Conservation (phyloP, 2,797 vertebrate species). For the Pseudochromis fuscus region DNA sequence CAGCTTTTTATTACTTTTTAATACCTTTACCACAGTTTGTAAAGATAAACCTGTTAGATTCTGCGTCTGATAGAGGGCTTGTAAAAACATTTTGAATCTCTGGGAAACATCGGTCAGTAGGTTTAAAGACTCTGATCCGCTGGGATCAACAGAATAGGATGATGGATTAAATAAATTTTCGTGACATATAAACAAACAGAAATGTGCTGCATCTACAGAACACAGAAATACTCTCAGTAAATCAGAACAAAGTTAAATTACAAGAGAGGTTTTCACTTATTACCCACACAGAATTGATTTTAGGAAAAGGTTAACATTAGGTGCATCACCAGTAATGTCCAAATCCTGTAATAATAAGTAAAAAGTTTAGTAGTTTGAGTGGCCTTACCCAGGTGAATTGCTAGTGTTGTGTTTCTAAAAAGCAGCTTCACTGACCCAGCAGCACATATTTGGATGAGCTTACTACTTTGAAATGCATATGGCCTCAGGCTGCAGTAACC, state of each 20-base stretch:
- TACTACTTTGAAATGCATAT: slow-evolving; percentile 22
- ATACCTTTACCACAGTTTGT: slow-evolving; percentile 4
- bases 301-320: neutral
- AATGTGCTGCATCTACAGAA: too few relatives aligned
- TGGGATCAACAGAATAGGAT: neutral
- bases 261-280: neutral
- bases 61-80: neutral
- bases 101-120: neutral
- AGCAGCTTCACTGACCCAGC: neutral
- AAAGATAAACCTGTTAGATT: slow-evolving; percentile 8
- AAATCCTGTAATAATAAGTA: neutral
- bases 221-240: too few relatives aligned
- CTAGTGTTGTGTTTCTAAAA: neutral
- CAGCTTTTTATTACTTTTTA: slow-evolving; percentile 18
- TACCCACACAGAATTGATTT: neutral
- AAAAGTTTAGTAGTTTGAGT: neutral
- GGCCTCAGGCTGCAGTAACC: neutral
- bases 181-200: neutral
- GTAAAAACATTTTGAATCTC: neutral
- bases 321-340: neutral
- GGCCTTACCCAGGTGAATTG: neutral
- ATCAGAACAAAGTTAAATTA: neutral
- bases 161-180: neutral
- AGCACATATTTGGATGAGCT: neutral
- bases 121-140: neutral